Evolutionary conservation across 2,888 invertebrate genomes (phyloP).

Genomic region (Pollenia amentaria): DNA sequence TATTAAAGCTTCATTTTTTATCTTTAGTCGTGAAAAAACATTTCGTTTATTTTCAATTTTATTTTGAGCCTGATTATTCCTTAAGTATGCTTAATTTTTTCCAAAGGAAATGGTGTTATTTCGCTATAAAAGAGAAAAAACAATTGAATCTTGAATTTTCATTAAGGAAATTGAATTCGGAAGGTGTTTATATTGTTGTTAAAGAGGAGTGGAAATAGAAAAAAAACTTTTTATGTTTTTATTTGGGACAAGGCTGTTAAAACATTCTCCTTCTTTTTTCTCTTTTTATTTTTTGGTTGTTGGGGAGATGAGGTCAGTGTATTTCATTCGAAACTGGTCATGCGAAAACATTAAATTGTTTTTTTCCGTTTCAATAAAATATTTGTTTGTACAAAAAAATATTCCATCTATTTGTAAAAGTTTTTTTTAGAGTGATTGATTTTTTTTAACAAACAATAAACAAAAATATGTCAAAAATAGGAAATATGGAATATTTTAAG

Average conservation of each 20-base stretch:
- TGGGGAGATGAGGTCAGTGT: slow-evolving; percentile 19
- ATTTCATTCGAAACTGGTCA: slow-evolving; percentile 46
- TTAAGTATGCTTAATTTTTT: slow-evolving; percentile 4
- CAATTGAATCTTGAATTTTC: slow-evolving; percentile 60
- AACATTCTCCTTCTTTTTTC: not conserved
- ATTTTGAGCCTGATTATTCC: too few relatives aligned
- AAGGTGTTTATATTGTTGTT: slow-evolving; percentile 45
- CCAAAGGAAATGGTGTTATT: slow-evolving; percentile 34
- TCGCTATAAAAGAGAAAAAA: not conserved
- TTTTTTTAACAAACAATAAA: slow-evolving; percentile 1
- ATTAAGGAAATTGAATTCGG: slow-evolving; percentile 72
- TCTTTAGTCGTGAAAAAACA: too few relatives aligned
- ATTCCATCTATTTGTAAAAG: not conserved
- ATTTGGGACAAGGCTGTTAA: slow-evolving; percentile 3
- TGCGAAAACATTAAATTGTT: slow-evolving; percentile 61
- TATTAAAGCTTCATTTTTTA: too few relatives aligned
- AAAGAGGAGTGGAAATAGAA: slow-evolving; percentile 19
- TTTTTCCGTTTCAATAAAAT: slow-evolving; percentile 53
- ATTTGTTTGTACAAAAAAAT: slow-evolving; percentile 29
- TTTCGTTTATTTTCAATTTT: not conserved
- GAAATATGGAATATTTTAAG: not conserved
- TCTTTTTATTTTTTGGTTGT: too few relatives aligned
- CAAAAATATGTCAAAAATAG: not conserved
- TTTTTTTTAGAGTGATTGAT: slow-evolving; percentile 52
- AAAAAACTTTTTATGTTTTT: not conserved